phyloP scores from a whole-genome alignment of 2,888 invertebrate genomes.

The Archips crataeganus region DNA sequence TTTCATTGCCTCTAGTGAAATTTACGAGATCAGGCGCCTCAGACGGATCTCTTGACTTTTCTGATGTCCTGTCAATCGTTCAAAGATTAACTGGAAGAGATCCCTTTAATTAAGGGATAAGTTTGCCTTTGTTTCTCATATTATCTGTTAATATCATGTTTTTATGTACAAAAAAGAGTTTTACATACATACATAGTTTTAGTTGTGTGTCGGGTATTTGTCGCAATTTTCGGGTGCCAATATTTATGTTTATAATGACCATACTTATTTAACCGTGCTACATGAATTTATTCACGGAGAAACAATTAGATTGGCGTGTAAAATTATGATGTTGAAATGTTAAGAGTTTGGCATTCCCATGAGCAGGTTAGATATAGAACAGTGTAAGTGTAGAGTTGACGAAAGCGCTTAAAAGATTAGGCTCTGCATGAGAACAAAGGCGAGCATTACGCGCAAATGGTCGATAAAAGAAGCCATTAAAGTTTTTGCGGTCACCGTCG shows the following conservation, averaged over 20 bases:
- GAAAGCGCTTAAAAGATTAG: constrained; percentile 64
- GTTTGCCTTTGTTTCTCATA: too few species aligned
- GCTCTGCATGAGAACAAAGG: constrained; percentile 58
- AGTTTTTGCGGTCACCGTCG: constrained; percentile 67
- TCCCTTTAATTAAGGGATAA: too few species aligned
- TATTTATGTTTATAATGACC: too few species aligned
- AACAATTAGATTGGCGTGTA: not conserved
- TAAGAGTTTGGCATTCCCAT: constrained; percentile 3
- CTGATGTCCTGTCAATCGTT: too few species aligned
- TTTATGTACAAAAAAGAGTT: too few species aligned
- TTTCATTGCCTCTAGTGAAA: not conserved
- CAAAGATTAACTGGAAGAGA: too few species aligned
- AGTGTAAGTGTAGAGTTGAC: constrained; percentile 42
- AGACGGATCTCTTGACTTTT: too few species aligned
- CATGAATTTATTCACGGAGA: not conserved
- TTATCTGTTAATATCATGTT: too few species aligned
- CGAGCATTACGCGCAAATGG: constrained; percentile 67
- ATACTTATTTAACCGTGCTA: not conserved
- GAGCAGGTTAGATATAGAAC: not conserved
- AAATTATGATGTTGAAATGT: not conserved
- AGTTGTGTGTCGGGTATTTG: too few species aligned
- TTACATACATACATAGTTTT: too few species aligned
- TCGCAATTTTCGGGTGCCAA: too few species aligned
- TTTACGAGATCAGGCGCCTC: not conserved
- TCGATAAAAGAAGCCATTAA: constrained; percentile 75